Evolutionary conservation across 2,888 invertebrate genomes (phyloP), one percentile per base, ranked within the genome.

Genomic region (Melitaea athalia): DNA sequence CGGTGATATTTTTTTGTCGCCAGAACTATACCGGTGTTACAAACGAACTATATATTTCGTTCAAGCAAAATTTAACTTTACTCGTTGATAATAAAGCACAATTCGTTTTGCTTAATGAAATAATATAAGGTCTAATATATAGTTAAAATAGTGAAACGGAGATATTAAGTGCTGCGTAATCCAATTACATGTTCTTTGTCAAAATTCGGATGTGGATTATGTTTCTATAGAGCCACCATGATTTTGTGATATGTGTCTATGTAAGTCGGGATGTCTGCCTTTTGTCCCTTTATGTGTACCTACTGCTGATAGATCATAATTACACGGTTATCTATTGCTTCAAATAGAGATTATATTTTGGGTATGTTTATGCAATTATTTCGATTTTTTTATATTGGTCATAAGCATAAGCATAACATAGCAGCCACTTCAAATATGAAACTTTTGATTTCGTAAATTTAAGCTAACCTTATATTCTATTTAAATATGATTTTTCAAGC

Each of bases 1-100:
- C 91, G 89, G 91, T 91, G 92, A 91, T 92, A 91, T 92, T 92
- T 92, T 92, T 92, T 92, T 91, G 91, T 91, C 91, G 86, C 88
- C 80, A 78, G 80, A 17, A 79, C 81, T 82, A 76, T 83, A 80
- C 85, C 78, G 78, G 77, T 77, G 79, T 71, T 77, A 66, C 63
- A 59, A 67, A 62, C 72, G 71, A 72, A 69, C 63, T 66, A 42
- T 61, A 12, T 50, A 73, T 73, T 50, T 53, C 7, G 67, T 6
- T 3, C 0, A 73, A 59, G 24, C 6, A 7, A 79, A 71, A 75
- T 59, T 73, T 38, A 64, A 12, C 55, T 2, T 3, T 71, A 62
- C 0, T 0, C 0, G 0, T 5, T 64, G 11, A 0, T 1, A 0
- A 55, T 78, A 79, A 57, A 68, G 68, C 64, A 31, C n/a, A 68